phyloP scores from a whole-genome alignment of 2,113 vertebrate genomes.

The Pica pica region DNA sequence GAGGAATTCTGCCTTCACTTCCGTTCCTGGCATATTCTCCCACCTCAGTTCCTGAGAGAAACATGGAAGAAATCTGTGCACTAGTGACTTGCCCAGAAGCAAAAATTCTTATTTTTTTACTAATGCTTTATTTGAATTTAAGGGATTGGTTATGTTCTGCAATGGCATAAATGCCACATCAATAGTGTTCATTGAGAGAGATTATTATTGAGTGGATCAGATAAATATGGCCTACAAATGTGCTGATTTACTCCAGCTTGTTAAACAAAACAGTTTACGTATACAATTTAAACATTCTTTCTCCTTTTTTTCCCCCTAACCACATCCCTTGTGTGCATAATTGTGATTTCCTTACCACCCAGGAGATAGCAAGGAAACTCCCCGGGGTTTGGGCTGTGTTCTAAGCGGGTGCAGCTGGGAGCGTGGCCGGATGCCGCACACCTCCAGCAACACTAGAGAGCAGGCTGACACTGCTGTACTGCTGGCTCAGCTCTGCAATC shows the following conservation, averaged over 20 bases:
- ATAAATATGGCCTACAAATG: slow-evolving; percentile 75
- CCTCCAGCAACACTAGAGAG: slow-evolving; percentile 69
- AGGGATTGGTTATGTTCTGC: slow-evolving; percentile 61
- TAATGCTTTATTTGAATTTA: slow-evolving; percentile 68
- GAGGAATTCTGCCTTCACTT: neutral
- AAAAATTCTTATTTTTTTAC: slow-evolving; percentile 41
- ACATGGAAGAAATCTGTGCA: slow-evolving; percentile 17
- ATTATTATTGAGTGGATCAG: slow-evolving; percentile 63
- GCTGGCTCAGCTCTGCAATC: neutral
- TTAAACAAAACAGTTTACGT: slow-evolving; percentile 78
- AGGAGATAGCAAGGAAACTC: slow-evolving; percentile 59
- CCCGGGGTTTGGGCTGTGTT: slow-evolving; percentile 65
- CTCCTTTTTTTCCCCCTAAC: slow-evolving; percentile 63
- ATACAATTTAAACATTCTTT: slow-evolving; percentile 78
- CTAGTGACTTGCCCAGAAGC: slow-evolving; percentile 52
- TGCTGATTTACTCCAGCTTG: slow-evolving; percentile 75
- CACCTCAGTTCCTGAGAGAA: neutral
- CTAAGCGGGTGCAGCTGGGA: slow-evolving; percentile 72
- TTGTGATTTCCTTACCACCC: slow-evolving; percentile 76
- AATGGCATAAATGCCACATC: slow-evolving; percentile 67
- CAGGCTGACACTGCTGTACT: slow-evolving; percentile 65
- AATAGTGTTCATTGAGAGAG: slow-evolving; percentile 44
- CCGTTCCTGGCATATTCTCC: neutral
- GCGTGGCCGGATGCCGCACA: slow-evolving; percentile 50
- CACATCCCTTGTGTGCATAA: slow-evolving; percentile 78